Base-by-base conservation (phyloP, 2,113 vertebrate genomes). In the Nyctereutes procyonoides region DNA sequence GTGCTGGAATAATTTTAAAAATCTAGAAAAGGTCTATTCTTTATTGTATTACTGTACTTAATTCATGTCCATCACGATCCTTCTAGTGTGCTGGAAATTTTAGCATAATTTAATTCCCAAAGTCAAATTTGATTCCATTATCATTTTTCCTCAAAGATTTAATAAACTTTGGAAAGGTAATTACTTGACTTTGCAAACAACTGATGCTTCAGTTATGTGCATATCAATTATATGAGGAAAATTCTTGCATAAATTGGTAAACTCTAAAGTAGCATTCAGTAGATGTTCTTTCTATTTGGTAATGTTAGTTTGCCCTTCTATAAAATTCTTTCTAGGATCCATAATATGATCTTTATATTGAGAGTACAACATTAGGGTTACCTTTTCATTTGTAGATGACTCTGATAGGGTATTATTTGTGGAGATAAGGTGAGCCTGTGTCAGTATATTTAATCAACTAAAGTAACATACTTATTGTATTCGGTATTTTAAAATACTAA, bases 101-200 rank as follows among this genome's bases (percentile, higher is more conserved):
- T 38, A 87, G 20, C 26, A 8, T 82, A 97, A 93, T 35, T 82
- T 79, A 88, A 82, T 96, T 97, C 95, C 95, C 84, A 95, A 93
- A 94, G 62, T 95, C 48, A 74, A 92, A 95, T 90, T 73, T 91
- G 48, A 71, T 97, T 94, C 35, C 73, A 82, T 43, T 88, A 48
- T 82, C 93, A 86, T 53, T 94, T 96, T 96, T 58, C 51, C 58
- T 26, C 38, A 69, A 79, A 35, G 89, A 71, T 76, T 96, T 96
- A 97, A 80, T 97, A 85, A 95, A 96, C 7, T 95, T 93, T 79
- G 90, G 32, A 88, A 96, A 87, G 24, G 0, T 96, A 88, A 97
- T 91, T 95, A 96, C 92, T 95, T 90, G 84, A 82, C 58, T 88
- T 62, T 93, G 71, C 30, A 63, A 90, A 93, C 82, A 22, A 82